Percentiles rank a stretch among this genome's conserved stretches.
These are phyloP conservation scores for Petromus typicus DNA, from an alignment of 2,113 vertebrate genomes.

Conservation along the genomic window DNA sequence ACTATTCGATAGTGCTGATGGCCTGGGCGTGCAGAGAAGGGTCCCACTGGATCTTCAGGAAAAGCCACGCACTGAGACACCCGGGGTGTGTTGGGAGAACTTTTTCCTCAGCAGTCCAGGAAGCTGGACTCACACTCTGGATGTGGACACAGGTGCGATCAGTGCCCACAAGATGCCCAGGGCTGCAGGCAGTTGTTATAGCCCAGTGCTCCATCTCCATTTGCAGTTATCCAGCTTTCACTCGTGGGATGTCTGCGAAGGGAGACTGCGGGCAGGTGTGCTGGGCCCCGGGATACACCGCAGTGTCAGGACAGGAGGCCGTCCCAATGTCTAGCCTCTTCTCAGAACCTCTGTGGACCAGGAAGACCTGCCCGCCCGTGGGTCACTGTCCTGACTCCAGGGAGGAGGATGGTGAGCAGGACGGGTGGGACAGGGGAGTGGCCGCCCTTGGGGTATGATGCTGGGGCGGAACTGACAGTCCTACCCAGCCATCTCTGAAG, in stretches of 20 bases:
- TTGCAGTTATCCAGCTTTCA: constrained; percentile 28
- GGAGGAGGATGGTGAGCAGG: not conserved
- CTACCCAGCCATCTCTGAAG: constrained; percentile 48
- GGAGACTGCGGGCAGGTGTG: not conserved
- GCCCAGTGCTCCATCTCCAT: not conserved
- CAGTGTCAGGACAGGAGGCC: not conserved
- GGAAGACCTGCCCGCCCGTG: not conserved
- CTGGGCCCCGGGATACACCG: not conserved
- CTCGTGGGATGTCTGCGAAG: not conserved
- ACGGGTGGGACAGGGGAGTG: not conserved
- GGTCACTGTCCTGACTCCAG: not conserved
- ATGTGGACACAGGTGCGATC: not conserved
- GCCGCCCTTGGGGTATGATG: not conserved
- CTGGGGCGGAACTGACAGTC: not conserved
- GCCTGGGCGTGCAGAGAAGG: constrained; percentile 75
- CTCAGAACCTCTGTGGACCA: not conserved
- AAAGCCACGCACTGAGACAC: constrained; percentile 75
- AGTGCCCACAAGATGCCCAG: not conserved
- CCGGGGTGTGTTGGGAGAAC: not conserved
- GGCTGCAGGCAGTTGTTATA: not conserved
- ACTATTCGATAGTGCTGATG: constrained; percentile 82
- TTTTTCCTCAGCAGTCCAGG: not conserved
- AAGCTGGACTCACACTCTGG: constrained; percentile 36
- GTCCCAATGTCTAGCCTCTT: not conserved
- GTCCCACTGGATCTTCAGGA: constrained; percentile 74